Evolutionary conservation across 2,888 invertebrate genomes (phyloP), one percentile per base, ranked within the genome.

Genomic region (Rhagium mordax): DNA sequence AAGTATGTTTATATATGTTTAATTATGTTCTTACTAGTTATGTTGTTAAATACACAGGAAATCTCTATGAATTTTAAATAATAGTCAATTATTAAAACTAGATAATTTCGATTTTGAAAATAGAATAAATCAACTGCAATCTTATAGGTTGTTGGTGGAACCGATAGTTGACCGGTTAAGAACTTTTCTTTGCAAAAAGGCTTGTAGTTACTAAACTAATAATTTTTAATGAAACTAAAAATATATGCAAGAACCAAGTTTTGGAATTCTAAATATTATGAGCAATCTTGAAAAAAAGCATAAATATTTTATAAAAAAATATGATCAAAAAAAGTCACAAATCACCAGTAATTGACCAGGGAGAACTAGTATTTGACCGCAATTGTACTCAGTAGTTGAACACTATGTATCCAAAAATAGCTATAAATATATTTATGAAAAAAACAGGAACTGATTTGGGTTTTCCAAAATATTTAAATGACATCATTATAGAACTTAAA

Each of bases 291-390:
- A 33, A 61, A 61, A 61, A 18, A 61, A 41, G 41, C 20, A 20
- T n/a, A 24, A 21, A 27, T 48, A 21, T 21, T 21, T 16, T 3
- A 3, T 15, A 15, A 51, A 51, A 51, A 51, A 8, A 48, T n/a
- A 4, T 18, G 20, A n/a, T 15, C 20, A 21, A 20, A 47, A 62
- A 49, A 48, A 64, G 24, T 64, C 48, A 64, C 21, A 18, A 51
- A 51, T 51, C 64, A 64, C 48, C 64, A 64, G 64, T 64, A 13
- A 64, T 64, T 64, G 64, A 49, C 48, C 64, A 47, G 24, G 21
- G 7, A 49, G 24, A 64, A 64, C 49, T 13, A 64, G 48, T 64
- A 64, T n/a, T n/a, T n/a, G n/a, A n/a, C n/a, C n/a, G n/a, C n/a
- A n/a, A n/a, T n/a, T n/a, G n/a, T n/a, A n/a, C n/a, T n/a, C n/a